Evolutionary conservation across 2,797 vertebrate genomes (phyloP), one percentile per base, ranked within the genome.

Genomic region (Urophycis tenuis): DNA sequence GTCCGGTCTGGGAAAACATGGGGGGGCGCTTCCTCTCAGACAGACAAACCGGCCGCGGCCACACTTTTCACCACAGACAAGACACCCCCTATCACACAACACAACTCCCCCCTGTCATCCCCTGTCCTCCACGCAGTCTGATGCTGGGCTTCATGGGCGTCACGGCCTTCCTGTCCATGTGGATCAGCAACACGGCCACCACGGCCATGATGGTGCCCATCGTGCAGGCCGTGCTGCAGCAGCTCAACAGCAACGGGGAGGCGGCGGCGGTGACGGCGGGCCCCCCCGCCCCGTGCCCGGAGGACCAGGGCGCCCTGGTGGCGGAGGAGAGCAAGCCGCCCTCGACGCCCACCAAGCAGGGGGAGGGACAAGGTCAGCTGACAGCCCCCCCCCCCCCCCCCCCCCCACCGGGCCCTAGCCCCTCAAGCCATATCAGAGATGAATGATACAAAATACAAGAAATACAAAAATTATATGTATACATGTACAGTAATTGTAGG

Each of bases 151-250:
- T 99, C 87, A 99, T 99, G 98, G 41, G 90, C 0, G 95, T 95
- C 83, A 99, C 98, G 0, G 95, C 97, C 53, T 99, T 99, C 88
- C 88, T 99, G 79, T 99, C 98, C 85, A 99, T 99, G 97, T 99
- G 98, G 98, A 98, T 99, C 93, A 99, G 97, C 87, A 99, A 99
- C 92, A 99, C 97, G 0, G 96, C 98, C 33, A 95, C 97, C 79
- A 98, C 97, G 0, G 97, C 97, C 80, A 99, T 99, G 98, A 99
- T 99, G 96, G 93, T 98, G 75, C 97, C 97, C 70, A 98, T 99
- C 5, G 94, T 98, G 71, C 95, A 99, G 85, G 98, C 97, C 0
- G 92, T 99, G 77, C 86, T 99, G 77, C 88, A 94, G 70, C 95
- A 99, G 89, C 92, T 99, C 80, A 92, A 92, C 85, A 90, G n/a